Evolutionary conservation across 2,888 invertebrate species (phyloP).

Genomic region (Caenorhabditis sinica): DNA sequence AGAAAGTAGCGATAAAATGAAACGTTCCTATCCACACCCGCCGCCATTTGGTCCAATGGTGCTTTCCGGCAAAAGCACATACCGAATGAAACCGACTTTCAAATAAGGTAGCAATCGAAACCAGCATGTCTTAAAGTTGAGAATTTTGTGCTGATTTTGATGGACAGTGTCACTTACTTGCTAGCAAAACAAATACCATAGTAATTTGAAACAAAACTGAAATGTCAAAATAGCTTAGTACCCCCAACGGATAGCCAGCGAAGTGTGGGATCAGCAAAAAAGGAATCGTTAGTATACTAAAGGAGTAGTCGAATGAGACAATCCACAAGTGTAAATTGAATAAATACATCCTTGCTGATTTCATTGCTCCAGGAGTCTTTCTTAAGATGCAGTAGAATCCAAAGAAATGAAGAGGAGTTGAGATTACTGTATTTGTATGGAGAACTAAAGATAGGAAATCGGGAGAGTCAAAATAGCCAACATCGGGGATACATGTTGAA

Average conservation of each 20-base stretch:
- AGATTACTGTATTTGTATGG: not conserved
- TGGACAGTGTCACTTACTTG: not conserved
- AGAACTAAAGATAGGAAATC: slow-evolving; percentile 2
- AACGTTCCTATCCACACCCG: not conserved
- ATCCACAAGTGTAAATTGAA: slow-evolving; percentile 15
- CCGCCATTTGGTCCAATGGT: not conserved
- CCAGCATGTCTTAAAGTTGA: not conserved
- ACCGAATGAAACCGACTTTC: slow-evolving; percentile 11
- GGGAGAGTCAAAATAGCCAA: slow-evolving; percentile 5
- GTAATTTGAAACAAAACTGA: not conserved
- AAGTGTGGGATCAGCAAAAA: not conserved
- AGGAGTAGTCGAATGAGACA: not conserved
- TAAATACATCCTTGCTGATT: slow-evolving; percentile 21
- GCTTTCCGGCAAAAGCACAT: not conserved
- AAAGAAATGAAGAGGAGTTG: slow-evolving; percentile 12
- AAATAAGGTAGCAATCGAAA: not conserved
- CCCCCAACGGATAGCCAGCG: slow-evolving; percentile 3
- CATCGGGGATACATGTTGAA: not conserved
- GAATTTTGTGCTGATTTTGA: not conserved
- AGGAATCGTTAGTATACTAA: slow-evolving; percentile 5
- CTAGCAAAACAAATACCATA: not conserved
- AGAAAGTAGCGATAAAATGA: not conserved
- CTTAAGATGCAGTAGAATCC: slow-evolving; percentile 13
- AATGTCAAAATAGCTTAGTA: not conserved
- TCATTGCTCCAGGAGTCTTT: slow-evolving; percentile 33